phyloP scores from a whole-genome alignment of 1,140 invertebrate genomes.

The Cyclina sinensis region DNA sequence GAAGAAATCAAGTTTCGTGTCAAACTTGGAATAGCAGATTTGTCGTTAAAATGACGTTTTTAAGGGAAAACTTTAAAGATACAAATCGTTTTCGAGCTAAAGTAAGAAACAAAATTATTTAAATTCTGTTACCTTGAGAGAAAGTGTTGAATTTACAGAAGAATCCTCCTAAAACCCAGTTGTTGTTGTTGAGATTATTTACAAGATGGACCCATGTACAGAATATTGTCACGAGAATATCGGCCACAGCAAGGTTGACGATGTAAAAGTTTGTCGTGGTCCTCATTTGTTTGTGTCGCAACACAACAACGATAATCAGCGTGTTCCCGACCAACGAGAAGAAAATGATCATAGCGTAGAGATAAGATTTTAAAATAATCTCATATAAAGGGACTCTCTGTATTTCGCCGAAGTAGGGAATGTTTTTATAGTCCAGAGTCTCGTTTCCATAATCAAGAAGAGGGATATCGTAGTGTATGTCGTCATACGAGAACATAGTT shows the following conservation, averaged over 20 bases:
- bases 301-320: slow-evolving; percentile 74
- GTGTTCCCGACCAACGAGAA: slow-evolving; percentile 76
- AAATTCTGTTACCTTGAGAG: slow-evolving; percentile 84
- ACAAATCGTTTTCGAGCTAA: too few species aligned
- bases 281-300: slow-evolving; percentile 75
- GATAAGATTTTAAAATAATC: slow-evolving; percentile 79
- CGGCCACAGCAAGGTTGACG: slow-evolving; percentile 80
- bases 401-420: slow-evolving; percentile 52
- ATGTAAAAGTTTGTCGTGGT: slow-evolving; percentile 82
- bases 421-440: slow-evolving; percentile 34
- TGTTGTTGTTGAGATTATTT: slow-evolving; percentile 73
- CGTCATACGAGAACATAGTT: not conserved
- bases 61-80: too few species aligned
- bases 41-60: too few species aligned
- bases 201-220: slow-evolving; percentile 88
- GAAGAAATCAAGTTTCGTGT: too few species aligned
- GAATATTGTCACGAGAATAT: slow-evolving; percentile 85
- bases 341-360: slow-evolving; percentile 80
- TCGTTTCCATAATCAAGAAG: not conserved
- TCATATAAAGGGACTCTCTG: slow-evolving; percentile 69
- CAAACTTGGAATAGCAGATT: too few species aligned
- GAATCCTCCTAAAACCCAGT: slow-evolving; percentile 85
- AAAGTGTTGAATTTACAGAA: slow-evolving; percentile 87
- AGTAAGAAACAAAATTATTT: too few species aligned
- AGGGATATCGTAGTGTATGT: not conserved